A percentile compares a stretch with the other conserved stretches of the same genome.
Evolutionary conservation across 2,888 invertebrate genomes (phyloP).

Genomic region (Diarsia mendica): DNA sequence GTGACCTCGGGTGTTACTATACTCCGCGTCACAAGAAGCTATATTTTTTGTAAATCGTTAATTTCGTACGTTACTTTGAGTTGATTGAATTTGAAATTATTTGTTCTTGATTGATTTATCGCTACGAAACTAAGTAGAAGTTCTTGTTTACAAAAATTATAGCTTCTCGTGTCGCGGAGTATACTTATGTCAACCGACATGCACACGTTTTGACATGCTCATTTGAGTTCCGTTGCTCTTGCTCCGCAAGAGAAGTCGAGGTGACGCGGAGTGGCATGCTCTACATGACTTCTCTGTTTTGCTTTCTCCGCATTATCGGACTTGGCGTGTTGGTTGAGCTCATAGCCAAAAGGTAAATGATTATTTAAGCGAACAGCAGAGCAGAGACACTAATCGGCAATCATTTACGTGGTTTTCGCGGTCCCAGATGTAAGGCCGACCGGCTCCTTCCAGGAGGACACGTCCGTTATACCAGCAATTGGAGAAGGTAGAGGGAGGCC

Average conservation of each 20-base stretch:
- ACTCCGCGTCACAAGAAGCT: too few species aligned
- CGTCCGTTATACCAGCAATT: constrained; percentile 4
- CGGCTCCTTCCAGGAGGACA: constrained; percentile 3
- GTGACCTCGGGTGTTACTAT: neutral
- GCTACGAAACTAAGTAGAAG: too few species aligned
- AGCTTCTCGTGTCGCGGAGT: too few species aligned
- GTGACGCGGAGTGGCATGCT: neutral
- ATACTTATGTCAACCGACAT: neutral
- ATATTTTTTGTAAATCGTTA: too few species aligned
- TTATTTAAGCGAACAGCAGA: constrained; percentile 35
- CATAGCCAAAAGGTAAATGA: neutral
- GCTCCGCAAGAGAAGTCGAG: neutral
- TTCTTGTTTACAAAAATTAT: too few species aligned
- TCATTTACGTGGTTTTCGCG: neutral
- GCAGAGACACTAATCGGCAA: constrained; percentile 36
- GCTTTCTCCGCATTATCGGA: neutral
- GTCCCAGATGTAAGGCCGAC: neutral
- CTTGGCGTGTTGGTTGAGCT: neutral
- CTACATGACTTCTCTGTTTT: neutral
- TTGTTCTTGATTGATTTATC: too few species aligned
- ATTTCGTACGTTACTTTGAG: too few species aligned
- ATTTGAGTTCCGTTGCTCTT: neutral
- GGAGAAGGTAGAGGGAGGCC: neutral
- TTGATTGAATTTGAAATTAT: too few species aligned
- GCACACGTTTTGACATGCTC: neutral